Percentiles rank a stretch among this genome's conserved stretches.
These are phyloP conservation scores for Cuniculus paca DNA, from an alignment of 2,797 vertebrate species.

Conservation along the genomic window DNA sequence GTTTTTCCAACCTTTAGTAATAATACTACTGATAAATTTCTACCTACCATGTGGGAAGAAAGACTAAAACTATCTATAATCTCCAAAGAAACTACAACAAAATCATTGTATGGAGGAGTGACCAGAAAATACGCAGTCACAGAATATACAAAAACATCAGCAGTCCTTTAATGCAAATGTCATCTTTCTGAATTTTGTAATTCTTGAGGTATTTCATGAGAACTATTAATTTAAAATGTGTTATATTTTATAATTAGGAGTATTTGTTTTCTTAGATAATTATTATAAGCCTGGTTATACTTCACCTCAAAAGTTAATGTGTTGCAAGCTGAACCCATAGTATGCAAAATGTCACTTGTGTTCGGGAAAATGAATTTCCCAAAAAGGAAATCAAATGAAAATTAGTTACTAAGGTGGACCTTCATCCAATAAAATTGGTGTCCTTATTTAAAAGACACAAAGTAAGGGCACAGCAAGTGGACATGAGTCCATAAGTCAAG, in stretches of 20 bases:
- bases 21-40: neutral
- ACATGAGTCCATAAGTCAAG: neutral
- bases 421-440: neutral
- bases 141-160: neutral
- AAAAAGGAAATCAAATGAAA: neutral
- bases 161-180: neutral
- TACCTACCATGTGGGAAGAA: neutral
- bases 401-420: neutral
- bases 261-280: neutral
- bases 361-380: neutral
- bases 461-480: neutral
- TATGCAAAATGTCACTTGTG: neutral
- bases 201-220: neutral
- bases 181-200: neutral
- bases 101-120: neutral
- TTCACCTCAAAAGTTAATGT: neutral
- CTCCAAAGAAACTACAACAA: neutral
- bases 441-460: neutral
- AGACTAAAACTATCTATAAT: neutral
- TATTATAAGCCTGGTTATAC: neutral
- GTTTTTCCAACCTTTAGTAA: constrained; percentile 2
- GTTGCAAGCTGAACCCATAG: neutral
- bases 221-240: neutral
- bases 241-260: neutral
- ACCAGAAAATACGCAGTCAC: neutral